phyloP scores from a whole-genome alignment of 2,888 invertebrate species.

The Dicyrtomina minuta region DNA sequence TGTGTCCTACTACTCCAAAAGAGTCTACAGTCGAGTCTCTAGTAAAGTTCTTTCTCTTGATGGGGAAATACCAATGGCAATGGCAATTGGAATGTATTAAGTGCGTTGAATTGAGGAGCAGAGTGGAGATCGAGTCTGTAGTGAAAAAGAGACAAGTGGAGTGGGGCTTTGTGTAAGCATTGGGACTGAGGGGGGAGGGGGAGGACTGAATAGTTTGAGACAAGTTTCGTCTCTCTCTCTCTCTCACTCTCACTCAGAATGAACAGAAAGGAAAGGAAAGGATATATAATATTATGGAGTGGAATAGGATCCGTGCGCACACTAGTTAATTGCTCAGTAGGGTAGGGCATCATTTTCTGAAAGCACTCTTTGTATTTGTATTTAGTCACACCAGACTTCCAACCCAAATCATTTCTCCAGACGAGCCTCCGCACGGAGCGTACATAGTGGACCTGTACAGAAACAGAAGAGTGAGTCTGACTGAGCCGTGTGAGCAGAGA shows the following conservation, averaged over 20 bases:
- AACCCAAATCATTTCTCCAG: conserved; percentile 33
- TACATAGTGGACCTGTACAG: not conserved
- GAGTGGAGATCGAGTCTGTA: not conserved
- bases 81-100: not conserved
- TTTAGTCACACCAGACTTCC: conserved; percentile 35
- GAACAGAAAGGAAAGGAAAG: too few relatives aligned
- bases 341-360: conserved; percentile 35
- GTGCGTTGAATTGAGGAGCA: not conserved
- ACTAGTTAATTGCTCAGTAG: conserved; percentile 42
- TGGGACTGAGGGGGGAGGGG: not conserved
- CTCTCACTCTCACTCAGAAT: too few relatives aligned
- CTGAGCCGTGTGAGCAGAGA: conserved; percentile 15
- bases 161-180: not conserved
- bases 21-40: too few relatives aligned
- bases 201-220: conserved; percentile 22
- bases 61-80: not conserved
- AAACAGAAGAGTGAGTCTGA: conserved; percentile 9
- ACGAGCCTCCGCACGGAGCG: conserved; percentile 2
- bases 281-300: too few relatives aligned
- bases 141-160: too few relatives aligned
- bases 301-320: conserved; percentile 30
- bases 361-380: conserved; percentile 32
- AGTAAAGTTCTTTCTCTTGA: not conserved
- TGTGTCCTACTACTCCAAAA: too few relatives aligned
- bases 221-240: conserved; percentile 1